Evolutionary conservation across 2,797 vertebrate species (phyloP), one percentile per base, ranked within the genome.

Genomic region (Perdix hodgsoniae): DNA sequence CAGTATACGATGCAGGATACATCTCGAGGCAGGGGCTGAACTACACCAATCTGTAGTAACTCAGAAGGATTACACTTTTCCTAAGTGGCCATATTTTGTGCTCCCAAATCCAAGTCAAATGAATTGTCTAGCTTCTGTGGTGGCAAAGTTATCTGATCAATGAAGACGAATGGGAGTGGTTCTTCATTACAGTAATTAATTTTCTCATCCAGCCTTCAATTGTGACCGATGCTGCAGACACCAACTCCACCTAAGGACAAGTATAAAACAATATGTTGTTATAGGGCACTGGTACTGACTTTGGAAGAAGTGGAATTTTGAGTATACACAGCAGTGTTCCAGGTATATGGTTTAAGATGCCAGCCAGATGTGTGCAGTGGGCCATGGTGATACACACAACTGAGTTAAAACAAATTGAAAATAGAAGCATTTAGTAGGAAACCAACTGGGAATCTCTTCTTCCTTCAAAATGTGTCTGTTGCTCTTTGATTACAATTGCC

Each of bases 401-500:
- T 94, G 88, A 96, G 42, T 91, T 88, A 92, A 96, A 93, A 60
- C 91, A 86, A 95, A 95, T 95, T 81, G 82, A 91, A 96, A 96
- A 93, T 13, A 86, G 82, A 95, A 92, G 73, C 72, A 75, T 94
- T 95, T 95, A 96, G 91, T 88, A 88, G 91, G 76, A 96, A 95
- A 86, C 71, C 93, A 91, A 92, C 73, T 88, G 95, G 91, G 96
- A 95, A 88, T 91, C 79, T 83, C 77, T 86, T 78, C 72, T 86
- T 70, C 60, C 76, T 95, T 78, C 80, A 83, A 81, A 91, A 75
- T 73, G 66, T 82, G 85, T 79, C 87, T 94, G 87, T 67, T 95
- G 87, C 93, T 92, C 87, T 95, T 96, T 95, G 94, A 95, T 96
- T 96, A 96, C 94, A 94, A 94, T 86, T 95, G 94, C 93, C 89